Percentiles rank a stretch among this genome's conserved stretches.
Evolutionary conservation across 2,797 vertebrate genomes (phyloP).

Genomic region (Basileuterus tristriatus): DNA sequence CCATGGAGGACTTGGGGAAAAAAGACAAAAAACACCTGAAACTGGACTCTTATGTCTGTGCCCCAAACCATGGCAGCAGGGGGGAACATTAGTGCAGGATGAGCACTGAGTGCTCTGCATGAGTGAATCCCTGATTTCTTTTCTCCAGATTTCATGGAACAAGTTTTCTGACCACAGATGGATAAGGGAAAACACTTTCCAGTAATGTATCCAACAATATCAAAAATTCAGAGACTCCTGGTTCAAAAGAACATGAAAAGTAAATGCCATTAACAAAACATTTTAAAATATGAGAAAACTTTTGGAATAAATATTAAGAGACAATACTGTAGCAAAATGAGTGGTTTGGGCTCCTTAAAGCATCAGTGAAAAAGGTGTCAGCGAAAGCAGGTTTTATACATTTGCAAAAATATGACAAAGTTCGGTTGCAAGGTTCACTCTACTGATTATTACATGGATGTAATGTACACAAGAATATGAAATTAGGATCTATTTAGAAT

Average conservation of each 20-base stretch:
- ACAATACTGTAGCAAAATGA: background rate
- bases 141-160: background rate
- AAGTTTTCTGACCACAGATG: background rate
- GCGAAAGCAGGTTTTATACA: fast-evolving
- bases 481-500: background rate
- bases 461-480: background rate
- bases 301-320: background rate
- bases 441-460: background rate
- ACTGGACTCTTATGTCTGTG: background rate
- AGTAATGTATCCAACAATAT: background rate
- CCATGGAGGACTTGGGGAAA: background rate
- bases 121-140: background rate
- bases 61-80: fast-evolving
- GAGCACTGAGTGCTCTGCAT: background rate
- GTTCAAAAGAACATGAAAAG: background rate
- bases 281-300: background rate
- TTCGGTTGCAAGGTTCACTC: background rate
- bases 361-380: background rate
- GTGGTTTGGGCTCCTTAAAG: background rate
- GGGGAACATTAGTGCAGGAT: background rate
- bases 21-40: background rate
- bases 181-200: background rate
- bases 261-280: background rate
- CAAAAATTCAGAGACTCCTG: background rate
- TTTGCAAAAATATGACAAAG: background rate